These are phyloP conservation scores for Champsocephalus esox DNA, from an alignment of 2,797 vertebrate species.

Conservation along the genomic window DNA sequence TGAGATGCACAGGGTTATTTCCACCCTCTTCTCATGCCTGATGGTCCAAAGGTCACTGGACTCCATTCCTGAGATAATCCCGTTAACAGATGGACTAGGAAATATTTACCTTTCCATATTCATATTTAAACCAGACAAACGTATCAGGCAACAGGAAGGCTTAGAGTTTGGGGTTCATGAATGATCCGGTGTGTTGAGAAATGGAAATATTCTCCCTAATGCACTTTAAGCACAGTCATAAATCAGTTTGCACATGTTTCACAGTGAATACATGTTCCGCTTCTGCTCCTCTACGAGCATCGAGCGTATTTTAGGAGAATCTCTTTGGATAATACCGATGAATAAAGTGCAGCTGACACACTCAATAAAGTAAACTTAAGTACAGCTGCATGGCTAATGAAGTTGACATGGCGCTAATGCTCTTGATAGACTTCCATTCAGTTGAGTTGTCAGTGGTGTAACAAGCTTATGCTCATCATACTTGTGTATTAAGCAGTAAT, in stretches of 20 bases:
- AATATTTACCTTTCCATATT: constrained; percentile 37
- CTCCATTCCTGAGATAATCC: no score
- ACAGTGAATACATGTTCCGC: constrained; percentile 39
- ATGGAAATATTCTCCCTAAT: constrained; percentile 54
- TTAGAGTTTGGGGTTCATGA: neutral
- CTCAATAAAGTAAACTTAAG: constrained; percentile 66
- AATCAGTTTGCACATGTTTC: constrained; percentile 70
- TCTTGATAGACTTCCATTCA: constrained; percentile 49
- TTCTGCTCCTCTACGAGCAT: constrained; percentile 3
- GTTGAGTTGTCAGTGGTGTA: constrained; percentile 41
- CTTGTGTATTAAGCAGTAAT: constrained; percentile 35
- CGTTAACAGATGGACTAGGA: no score
- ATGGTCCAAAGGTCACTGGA: no score
- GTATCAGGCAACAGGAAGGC: constrained; percentile 36
- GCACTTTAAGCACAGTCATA: constrained; percentile 57
- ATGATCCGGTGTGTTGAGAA: neutral
- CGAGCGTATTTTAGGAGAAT: constrained; percentile 53
- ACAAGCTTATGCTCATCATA: constrained; percentile 56
- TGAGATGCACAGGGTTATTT: no score
- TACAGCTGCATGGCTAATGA: constrained; percentile 68
- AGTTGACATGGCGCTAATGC: constrained; percentile 64
- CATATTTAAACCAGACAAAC: constrained; percentile 57
- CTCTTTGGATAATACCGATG: constrained; percentile 45
- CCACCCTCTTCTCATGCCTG: no score
- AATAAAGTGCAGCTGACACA: constrained; percentile 54